A percentile compares a stretch with the other conserved stretches of the same genome.
Conservation (phyloP, 2,888 invertebrate species). For the Agrypnus murinus region DNA sequence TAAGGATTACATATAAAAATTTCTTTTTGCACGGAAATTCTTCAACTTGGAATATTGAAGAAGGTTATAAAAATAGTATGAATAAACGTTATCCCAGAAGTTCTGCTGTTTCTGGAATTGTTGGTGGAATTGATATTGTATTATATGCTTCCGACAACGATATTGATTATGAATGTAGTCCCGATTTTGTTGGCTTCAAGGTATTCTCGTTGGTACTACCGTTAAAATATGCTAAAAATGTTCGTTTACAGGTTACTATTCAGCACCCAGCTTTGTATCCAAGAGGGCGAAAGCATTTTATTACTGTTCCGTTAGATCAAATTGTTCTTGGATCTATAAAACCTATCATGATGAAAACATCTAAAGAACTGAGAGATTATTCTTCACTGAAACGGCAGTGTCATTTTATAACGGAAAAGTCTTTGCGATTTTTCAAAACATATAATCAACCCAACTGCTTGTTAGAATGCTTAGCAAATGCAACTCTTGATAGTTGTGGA, state of each 20-base stretch:
- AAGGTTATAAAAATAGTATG: conserved; percentile 73
- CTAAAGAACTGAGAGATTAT: conserved; percentile 76
- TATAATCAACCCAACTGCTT: conserved; percentile 81
- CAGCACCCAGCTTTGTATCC: conserved; percentile 76
- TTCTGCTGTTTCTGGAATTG: conserved; percentile 68
- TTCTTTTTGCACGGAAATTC: too few species aligned
- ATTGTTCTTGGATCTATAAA: conserved; percentile 79
- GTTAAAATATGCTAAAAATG: too few species aligned
- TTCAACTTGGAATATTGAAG: conserved; percentile 76
- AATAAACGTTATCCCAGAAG: conserved; percentile 78
- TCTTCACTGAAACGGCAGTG: conserved; percentile 77
- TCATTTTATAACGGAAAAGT: conserved; percentile 77
- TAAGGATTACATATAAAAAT: too few species aligned
- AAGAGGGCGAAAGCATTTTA: conserved; percentile 75
- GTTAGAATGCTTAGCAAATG: conserved; percentile 79
- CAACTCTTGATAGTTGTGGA: conserved; percentile 74
- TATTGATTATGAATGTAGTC: conserved; percentile 75
- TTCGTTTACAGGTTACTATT: conserved; percentile 33
- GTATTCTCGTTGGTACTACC: too few species aligned
- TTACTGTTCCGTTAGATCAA: conserved; percentile 77
- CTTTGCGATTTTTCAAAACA: conserved; percentile 76
- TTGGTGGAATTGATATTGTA: conserved; percentile 72
- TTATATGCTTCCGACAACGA: conserved; percentile 74
- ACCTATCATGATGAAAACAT: conserved; percentile 81
- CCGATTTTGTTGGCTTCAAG: conserved; percentile 32